Evolutionary conservation across 2,797 vertebrate species (phyloP).

Genomic region (Philypnodon macrostomus): DNA sequence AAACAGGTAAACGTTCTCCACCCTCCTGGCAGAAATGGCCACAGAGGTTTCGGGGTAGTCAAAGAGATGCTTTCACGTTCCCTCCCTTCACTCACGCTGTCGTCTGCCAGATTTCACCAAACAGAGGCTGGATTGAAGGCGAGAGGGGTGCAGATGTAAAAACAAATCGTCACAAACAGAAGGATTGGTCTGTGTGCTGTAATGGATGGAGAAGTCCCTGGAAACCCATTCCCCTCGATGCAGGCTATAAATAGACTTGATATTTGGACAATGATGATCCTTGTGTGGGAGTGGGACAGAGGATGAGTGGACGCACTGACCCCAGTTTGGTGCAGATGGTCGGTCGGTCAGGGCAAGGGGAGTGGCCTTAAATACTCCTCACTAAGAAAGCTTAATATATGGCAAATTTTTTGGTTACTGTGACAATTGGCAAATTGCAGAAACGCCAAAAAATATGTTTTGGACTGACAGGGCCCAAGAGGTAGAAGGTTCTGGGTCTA

Average conservation of each 20-base stretch:
- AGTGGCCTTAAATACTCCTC: conserved; percentile 1
- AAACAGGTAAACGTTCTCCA: too few species aligned
- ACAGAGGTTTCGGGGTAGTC: conserved; percentile 49
- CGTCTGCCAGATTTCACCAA: conserved; percentile 54
- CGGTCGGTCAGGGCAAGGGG: conserved; percentile 30
- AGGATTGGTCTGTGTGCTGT: conserved; percentile 15
- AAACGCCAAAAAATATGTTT: too few species aligned
- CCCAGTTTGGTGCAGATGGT: conserved; percentile 50
- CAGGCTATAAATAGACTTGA: conserved; percentile 61
- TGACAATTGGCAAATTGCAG: too few species aligned
- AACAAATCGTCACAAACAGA: conserved; percentile 42
- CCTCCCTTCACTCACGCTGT: conserved; percentile 43
- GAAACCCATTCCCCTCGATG: conserved; percentile 36
- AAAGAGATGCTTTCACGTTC: conserved; percentile 71
- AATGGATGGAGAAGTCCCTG: conserved; percentile 17
- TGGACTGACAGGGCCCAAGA: too few species aligned
- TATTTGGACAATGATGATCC: conserved; percentile 60
- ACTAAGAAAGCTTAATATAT: too few species aligned
- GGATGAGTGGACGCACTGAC: conserved; percentile 32
- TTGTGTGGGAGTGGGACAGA: conserved; percentile 50
- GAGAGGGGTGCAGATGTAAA: conserved; percentile 49
- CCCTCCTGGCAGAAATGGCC: conserved; percentile 45
- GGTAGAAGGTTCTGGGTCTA: too few species aligned
- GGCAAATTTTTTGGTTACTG: too few species aligned
- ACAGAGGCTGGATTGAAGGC: conserved; percentile 73